phyloP scores from a whole-genome alignment of 2,888 invertebrate genomes.

The Bellardia bayeri region DNA sequence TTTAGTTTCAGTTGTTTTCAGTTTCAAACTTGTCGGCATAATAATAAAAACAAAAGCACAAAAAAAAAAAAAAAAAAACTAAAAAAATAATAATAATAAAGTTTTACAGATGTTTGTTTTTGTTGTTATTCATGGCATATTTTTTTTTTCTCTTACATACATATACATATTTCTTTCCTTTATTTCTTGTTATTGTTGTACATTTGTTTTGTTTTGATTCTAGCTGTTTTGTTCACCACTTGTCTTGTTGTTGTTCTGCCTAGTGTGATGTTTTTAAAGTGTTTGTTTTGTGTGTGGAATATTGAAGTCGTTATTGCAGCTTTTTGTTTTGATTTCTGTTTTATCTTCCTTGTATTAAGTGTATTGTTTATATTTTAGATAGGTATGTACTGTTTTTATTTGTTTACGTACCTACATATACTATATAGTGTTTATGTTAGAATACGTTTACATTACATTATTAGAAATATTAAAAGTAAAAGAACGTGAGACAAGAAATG shows the following conservation, averaged over 20 bases:
- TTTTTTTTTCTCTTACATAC: neutral
- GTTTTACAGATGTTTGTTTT: constrained; percentile 37
- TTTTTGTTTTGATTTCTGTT: constrained; percentile 36
- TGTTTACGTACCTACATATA: neutral
- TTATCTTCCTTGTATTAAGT: constrained; percentile 16
- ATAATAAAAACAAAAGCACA: neutral
- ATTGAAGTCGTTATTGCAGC: neutral
- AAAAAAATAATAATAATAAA: constrained; percentile 12
- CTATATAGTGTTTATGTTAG: neutral
- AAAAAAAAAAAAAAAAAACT: too few species aligned
- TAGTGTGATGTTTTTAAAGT: neutral
- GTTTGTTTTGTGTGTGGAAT: constrained; percentile 4
- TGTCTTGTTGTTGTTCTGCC: constrained; percentile 4
- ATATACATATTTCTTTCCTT: constrained; percentile 2
- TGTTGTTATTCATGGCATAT: neutral
- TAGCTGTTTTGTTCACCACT: neutral
- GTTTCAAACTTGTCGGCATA: constrained; percentile 39
- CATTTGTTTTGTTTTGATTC: constrained; percentile 50
- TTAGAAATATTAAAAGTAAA: neutral
- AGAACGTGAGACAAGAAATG: neutral
- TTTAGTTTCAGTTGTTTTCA: constrained; percentile 43
- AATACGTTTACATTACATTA: neutral
- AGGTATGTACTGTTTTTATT: neutral
- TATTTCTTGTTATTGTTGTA: neutral
- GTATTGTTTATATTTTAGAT: constrained; percentile 3